A percentile compares a stretch with the other conserved stretches of the same genome.
phyloP scores from a whole-genome alignment of 2,888 invertebrate species.

The Physocephala rufipes region DNA sequence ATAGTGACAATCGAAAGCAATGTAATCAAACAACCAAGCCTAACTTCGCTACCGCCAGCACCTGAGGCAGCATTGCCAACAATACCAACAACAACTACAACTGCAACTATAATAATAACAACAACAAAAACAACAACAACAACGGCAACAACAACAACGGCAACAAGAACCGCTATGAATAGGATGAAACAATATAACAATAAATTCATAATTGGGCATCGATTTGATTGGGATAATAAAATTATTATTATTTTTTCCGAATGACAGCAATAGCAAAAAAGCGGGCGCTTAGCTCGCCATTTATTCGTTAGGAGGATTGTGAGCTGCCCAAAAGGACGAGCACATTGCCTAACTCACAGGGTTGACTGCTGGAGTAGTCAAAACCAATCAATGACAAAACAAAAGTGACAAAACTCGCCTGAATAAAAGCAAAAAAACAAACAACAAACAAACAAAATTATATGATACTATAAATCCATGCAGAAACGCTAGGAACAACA shows the following conservation, averaged over 20 bases:
- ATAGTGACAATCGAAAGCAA: not conserved
- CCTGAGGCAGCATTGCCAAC: no score
- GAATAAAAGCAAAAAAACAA: no score
- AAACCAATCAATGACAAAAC: no score
- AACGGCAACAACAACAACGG: not conserved
- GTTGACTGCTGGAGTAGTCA: no score
- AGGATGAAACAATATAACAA: slow-evolving; percentile 53
- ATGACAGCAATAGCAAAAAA: not conserved
- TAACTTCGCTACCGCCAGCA: slow-evolving; percentile 34
- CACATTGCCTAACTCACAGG: not conserved
- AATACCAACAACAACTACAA: not conserved
- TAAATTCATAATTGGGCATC: slow-evolving; percentile 41
- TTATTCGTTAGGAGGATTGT: slow-evolving; percentile 33
- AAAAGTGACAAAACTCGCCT: no score
- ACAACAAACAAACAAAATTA: no score
- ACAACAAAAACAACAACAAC: slow-evolving; percentile 3
- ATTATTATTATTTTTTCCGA: slow-evolving; percentile 54
- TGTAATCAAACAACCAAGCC: no score
- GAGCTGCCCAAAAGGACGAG: not conserved
- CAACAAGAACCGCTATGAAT: not conserved
- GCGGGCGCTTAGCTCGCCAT: not conserved
- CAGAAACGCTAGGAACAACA: no score
- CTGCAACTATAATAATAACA: no score
- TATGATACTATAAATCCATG: no score
- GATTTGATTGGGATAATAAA: slow-evolving; percentile 56